A percentile compares a stretch with the other conserved stretches of the same genome.
Conservation (phyloP, 1,140 invertebrate genomes). For the Polypedilum vanderplanki region DNA sequence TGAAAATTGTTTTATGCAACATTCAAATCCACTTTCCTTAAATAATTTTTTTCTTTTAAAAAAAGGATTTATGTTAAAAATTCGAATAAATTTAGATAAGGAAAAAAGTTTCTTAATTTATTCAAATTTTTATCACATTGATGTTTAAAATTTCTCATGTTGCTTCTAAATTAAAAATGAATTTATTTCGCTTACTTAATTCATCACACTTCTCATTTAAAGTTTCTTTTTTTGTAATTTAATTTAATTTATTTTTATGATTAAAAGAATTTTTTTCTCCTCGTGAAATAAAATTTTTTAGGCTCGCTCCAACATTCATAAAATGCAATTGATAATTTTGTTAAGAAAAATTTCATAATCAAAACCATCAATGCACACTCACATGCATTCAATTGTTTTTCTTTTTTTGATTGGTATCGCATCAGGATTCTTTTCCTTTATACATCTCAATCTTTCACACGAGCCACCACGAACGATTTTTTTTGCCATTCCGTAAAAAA, state of each 20-base stretch:
- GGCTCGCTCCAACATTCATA: neutral
- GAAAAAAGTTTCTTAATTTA: neutral
- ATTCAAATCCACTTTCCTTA: constrained; percentile 18
- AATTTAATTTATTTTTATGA: neutral
- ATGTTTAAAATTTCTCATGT: neutral
- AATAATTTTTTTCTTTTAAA: neutral
- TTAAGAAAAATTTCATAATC: neutral
- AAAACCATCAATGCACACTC: too few relatives aligned
- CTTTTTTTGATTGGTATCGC: too few relatives aligned
- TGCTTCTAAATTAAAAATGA: neutral
- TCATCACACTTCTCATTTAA: neutral
- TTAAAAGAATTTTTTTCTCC: neutral
- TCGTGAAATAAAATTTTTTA: neutral
- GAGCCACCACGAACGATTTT: too few relatives aligned
- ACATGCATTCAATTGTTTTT: too few relatives aligned
- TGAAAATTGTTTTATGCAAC: constrained; percentile 19
- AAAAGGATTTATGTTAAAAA: too few relatives aligned
- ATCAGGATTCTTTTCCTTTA: too few relatives aligned
- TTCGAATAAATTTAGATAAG: too few relatives aligned
- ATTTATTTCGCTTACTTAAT: neutral
- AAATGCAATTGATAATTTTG: neutral
- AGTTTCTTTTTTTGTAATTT: neutral
- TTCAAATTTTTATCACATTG: neutral
- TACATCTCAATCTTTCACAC: too few relatives aligned
- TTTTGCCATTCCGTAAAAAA: too few relatives aligned